Base-by-base conservation (phyloP, 2,888 invertebrate species). In the Abscondita cerata region DNA sequence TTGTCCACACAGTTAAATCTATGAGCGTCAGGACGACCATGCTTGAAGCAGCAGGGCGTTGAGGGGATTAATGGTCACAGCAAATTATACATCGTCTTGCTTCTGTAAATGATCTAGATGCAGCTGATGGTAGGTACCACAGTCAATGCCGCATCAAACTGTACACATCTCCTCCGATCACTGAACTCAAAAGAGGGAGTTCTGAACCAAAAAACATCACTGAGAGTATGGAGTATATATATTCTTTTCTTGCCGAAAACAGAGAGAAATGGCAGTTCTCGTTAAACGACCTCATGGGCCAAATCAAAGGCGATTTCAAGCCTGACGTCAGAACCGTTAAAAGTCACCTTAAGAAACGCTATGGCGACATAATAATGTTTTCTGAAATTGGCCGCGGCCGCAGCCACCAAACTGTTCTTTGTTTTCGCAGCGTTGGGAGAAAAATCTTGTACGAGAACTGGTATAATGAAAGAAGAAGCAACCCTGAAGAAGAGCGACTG, bases 51-150 rank as follows among this genome's bases (percentile, higher is more conserved):
- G 13, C 38, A 4, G n/a, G 38, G 13, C 38, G 38, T 38, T 4
- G 38, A 38, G 38, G 13, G 38, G 31, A 31, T 9, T 31, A 31
- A 31, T 31, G 31, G 31, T 31, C 6, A 6, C 5, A 31, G 5
- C 31, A 31, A 6, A 6, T 31, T 31, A 6, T 31, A 31, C 38
- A 38, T 38, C 38, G 38, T 38, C 38, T 38, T 38, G 3, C 38
- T 38, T n/a, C 38, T 38, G 38, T 38, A 38, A 38, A 38, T 38
- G 38, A 38, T 13, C 38, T 38, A 8, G 38, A n/a, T 38, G 38
- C 38, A 38, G 38, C 13, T 38, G 11, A 38, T 38, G 38, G 5
- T 38, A 11, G 38, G 13, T 31, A 31, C 31, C 31, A 31, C 31
- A 31, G 31, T 31, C 31, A 31, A 31, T 31, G 31, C 31, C 31